Evolutionary conservation across 2,113 vertebrate genomes (phyloP), one percentile per base, ranked within the genome.

Genomic region (Oriolus oriolus): DNA sequence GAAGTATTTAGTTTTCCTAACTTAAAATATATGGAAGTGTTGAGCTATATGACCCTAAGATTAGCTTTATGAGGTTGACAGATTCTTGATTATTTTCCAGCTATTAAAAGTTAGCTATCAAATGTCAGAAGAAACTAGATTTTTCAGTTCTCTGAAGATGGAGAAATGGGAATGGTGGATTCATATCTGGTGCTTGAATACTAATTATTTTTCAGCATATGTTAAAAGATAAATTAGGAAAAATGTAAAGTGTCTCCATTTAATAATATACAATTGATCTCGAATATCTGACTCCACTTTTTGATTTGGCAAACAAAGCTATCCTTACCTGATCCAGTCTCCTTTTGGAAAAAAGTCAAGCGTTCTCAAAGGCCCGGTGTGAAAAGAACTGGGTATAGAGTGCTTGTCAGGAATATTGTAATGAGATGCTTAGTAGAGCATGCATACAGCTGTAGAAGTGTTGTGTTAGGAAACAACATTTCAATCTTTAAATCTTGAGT

Each of bases 401-500:
- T 44, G 35, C 75, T 93, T 94, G 84, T 91, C 90, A 95, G 65
- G 61, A 87, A 71, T 94, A 84, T 30, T 75, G 30, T 60, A 91
- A 76, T 64, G 74, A 71, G 78, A 44, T 85, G 95, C 41, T 96
- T 87, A 84, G 65, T 20, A 84, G 92, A 95, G 87, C 92, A 56
- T 95, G 71, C 71, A 92, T 52, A 56, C 16, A 78, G 31, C 85
- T 83, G 91, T 69, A 78, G 42, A 89, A 89, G 9, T 47, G 61
- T 68, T 83, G 42, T 86, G 57, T 78, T 89, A 87, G 39, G 44
- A 93, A 94, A 75, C 80, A 94, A 69, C 69, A 75, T 89, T 87
- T 95, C 75, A 79, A 5, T 87, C 81, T 95, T 89, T 86, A 93
- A 87, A 96, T 78, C 73, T 77, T 71, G 73, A 87, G 84, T 93